Percentiles rank a stretch among this genome's conserved stretches.
Evolutionary conservation across 2,888 invertebrate species (phyloP).

Genomic region (Acheta domesticus): DNA sequence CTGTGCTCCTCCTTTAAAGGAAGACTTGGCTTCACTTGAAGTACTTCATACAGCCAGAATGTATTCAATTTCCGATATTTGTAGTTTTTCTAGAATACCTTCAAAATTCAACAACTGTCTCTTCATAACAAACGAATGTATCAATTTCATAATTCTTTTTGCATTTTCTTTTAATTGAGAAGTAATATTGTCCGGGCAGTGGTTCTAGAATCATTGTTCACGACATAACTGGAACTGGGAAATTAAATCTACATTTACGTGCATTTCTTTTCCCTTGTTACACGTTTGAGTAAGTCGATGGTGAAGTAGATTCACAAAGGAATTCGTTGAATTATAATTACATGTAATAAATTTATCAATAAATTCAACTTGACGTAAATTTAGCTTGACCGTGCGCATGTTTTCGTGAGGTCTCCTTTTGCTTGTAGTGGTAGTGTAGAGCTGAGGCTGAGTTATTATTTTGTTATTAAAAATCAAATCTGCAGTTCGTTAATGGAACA

Average conservation of each 20-base stretch:
- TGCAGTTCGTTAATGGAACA: too few relatives aligned
- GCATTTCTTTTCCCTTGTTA: not conserved
- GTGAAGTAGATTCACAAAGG: not conserved
- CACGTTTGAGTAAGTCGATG: not conserved
- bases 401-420: too few relatives aligned
- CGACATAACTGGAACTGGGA: conserved; percentile 32
- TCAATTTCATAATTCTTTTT: not conserved
- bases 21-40: not conserved
- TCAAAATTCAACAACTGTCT: not conserved
- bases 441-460: too few relatives aligned
- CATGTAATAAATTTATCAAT: too few relatives aligned
- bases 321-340: too few relatives aligned
- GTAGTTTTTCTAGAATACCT: not conserved
- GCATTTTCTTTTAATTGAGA: not conserved
- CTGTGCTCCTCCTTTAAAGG: not conserved
- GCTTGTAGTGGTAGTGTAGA: too few relatives aligned
- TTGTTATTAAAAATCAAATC: too few relatives aligned
- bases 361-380: too few relatives aligned
- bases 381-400: too few relatives aligned
- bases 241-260: conserved; percentile 26
- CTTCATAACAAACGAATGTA: not conserved
- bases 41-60: not conserved
- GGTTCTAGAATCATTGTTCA: conserved; percentile 27
- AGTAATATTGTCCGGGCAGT: not conserved
- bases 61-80: not conserved